Evolutionary conservation across 2,797 vertebrate genomes (phyloP).

Genomic region (Psittacula echo): DNA sequence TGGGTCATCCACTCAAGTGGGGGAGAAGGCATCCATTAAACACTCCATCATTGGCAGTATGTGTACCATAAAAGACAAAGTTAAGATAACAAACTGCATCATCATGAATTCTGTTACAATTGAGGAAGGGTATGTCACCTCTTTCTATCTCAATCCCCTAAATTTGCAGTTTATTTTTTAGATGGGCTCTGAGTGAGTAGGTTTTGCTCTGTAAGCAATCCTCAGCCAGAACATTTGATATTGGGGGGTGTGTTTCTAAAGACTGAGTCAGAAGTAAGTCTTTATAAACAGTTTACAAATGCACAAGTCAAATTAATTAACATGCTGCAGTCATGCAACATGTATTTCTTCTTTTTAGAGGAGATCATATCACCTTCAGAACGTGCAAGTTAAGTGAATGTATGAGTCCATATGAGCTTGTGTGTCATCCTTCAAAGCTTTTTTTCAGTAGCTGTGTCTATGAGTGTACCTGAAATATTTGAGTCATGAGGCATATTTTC

Average conservation of each 20-base stretch:
- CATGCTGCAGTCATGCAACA: neutral
- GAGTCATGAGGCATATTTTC: neutral
- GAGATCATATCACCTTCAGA: neutral
- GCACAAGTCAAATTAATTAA: neutral
- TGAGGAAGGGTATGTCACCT: constrained; percentile 90
- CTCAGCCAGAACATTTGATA: neutral
- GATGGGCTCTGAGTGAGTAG: neutral
- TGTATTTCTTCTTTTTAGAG: neutral
- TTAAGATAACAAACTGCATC: constrained; percentile 93
- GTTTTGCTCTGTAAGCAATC: neutral
- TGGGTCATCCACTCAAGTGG: constrained; percentile 87
- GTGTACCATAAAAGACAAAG: constrained; percentile 88
- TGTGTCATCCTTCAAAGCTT: neutral
- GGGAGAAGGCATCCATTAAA: constrained; percentile 94
- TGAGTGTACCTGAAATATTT: neutral
- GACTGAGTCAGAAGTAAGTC: neutral
- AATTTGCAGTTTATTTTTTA: neutral
- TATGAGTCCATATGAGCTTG: neutral
- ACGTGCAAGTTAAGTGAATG: neutral
- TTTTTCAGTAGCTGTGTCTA: neutral
- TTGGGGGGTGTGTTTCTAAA: neutral
- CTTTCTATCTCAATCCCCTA: neutral
- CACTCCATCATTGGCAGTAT: constrained; percentile 88
- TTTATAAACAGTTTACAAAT: neutral
- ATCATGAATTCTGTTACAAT: constrained; percentile 97